A percentile compares a stretch with the other conserved stretches of the same genome.
Evolutionary conservation across 2,113 vertebrate species (phyloP).

Genomic region (Clarias magur): DNA sequence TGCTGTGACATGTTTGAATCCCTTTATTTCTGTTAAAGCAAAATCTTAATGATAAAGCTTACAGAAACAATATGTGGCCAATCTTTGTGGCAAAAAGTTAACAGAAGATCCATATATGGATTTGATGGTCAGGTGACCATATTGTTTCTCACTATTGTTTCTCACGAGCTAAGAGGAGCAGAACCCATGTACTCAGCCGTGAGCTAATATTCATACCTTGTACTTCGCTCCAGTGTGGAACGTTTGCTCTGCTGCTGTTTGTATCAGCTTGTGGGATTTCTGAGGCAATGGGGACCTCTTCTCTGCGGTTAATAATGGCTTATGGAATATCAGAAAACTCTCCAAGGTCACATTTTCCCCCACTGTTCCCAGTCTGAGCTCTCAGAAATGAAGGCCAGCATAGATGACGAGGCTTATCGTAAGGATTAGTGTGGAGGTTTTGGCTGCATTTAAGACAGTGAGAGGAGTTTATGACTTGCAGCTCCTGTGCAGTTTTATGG

Average conservation of each 20-base stretch:
- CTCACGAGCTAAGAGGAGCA: constrained; percentile 22
- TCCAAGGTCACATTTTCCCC: constrained; percentile 30
- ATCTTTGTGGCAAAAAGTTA: neutral
- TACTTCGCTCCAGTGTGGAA: neutral
- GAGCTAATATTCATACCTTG: neutral
- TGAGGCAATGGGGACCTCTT: constrained; percentile 8
- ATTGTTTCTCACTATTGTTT: neutral
- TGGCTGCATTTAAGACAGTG: constrained; percentile 18
- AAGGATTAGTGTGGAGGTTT: constrained; percentile 33
- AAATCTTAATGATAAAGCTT: neutral
- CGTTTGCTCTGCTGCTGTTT: neutral
- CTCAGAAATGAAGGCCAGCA: constrained; percentile 21
- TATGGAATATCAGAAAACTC: constrained; percentile 45
- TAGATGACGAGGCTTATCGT: constrained; percentile 19
- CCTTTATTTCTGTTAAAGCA: neutral
- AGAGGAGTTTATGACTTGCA: neutral
- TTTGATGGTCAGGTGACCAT: neutral
- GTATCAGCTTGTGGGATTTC: constrained; percentile 26
- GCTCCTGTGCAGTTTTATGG: neutral
- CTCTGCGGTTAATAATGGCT: constrained; percentile 39
- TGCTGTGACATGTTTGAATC: neutral
- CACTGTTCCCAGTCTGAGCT: constrained; percentile 17
- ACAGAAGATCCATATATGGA: neutral
- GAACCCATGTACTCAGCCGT: constrained; percentile 10
- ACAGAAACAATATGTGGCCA: neutral